Conservation (phyloP, 2,797 vertebrate genomes). For the Tauraco hartlaubi region DNA sequence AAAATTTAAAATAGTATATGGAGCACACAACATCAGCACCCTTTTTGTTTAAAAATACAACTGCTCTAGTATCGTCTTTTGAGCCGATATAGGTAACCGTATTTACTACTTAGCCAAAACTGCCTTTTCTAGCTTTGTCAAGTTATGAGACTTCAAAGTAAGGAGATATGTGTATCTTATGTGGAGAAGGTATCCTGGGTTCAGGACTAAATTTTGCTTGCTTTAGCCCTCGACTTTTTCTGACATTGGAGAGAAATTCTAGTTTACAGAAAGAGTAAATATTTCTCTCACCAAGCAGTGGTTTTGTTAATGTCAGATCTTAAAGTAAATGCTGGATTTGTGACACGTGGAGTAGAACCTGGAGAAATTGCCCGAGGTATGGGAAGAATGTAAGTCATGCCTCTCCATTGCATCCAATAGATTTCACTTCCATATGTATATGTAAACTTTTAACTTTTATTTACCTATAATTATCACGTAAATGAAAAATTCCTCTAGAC, state of each 20-base stretch:
- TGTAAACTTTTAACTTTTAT: neutral
- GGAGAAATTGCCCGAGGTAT: neutral
- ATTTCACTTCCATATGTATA: neutral
- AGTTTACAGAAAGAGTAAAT: slow-evolving; percentile 35
- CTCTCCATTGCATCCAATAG: neutral
- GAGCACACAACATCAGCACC: neutral
- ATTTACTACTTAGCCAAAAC: neutral
- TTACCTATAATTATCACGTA: neutral
- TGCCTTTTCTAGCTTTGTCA: neutral
- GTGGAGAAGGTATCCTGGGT: neutral
- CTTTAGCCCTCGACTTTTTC: neutral
- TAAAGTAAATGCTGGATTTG: slow-evolving; percentile 12
- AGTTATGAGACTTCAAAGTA: neutral
- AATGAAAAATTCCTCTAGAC: neutral
- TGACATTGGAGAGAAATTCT: neutral
- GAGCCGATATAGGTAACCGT: neutral
- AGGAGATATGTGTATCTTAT: neutral
- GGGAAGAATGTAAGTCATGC: neutral
- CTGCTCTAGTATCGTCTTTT: neutral
- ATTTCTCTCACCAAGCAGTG: slow-evolving; percentile 1
- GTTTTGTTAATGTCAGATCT: neutral
- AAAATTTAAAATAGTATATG: neutral
- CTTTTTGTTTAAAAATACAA: neutral
- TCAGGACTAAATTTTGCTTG: neutral
- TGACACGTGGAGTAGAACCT: neutral